A percentile compares a stretch with the other conserved stretches of the same genome.
Evolutionary conservation across 2,888 invertebrate genomes (phyloP).

Genomic region (Zygogramma bicolorata): DNA sequence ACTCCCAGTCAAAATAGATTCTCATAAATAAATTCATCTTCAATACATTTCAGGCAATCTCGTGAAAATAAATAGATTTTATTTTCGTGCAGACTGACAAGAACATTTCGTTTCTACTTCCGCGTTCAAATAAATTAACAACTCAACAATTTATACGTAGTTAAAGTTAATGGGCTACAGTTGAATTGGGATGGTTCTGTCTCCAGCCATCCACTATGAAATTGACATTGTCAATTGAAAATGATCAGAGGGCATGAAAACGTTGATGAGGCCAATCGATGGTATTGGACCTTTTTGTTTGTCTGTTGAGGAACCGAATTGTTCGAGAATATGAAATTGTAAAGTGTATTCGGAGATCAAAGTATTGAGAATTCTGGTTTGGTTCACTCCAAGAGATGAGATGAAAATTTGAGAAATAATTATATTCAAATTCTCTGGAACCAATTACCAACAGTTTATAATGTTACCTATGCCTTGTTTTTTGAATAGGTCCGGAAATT

Average conservation of each 20-base stretch:
- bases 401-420: no score
- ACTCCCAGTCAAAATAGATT: no score
- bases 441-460: no score
- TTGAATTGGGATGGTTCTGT: background rate
- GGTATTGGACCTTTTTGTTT: background rate
- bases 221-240: background rate
- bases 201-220: background rate
- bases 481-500: no score
- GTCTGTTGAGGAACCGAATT: background rate
- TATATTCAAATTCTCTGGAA: no score
- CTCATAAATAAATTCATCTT: no score
- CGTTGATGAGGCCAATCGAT: background rate
- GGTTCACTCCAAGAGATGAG: no score
- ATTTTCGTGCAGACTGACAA: background rate
- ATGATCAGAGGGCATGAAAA: background rate
- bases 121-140: background rate
- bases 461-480: no score
- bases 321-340: no score
- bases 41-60: no score
- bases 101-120: background rate
- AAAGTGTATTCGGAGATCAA: no score
- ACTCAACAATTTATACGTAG: background rate
- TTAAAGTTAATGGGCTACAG: background rate
- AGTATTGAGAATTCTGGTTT: no score
- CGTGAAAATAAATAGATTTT: background rate